These are phyloP conservation scores for Eristalis intricaria DNA, from an alignment of 2,888 invertebrate species.

Conservation along the genomic window DNA sequence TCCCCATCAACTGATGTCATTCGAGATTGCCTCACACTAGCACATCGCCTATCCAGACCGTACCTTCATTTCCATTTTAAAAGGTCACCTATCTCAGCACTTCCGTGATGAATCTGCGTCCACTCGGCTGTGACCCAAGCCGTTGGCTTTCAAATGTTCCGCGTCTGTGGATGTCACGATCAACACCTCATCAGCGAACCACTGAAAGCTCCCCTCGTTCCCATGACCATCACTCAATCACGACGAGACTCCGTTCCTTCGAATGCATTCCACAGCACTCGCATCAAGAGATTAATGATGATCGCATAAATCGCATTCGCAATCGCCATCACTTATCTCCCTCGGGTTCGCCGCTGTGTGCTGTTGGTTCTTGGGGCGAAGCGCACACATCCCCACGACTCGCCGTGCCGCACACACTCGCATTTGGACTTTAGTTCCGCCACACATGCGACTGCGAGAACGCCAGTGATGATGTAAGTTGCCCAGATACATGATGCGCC, in stretches of 20 bases:
- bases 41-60: not conserved
- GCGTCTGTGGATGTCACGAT: not conserved
- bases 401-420: constrained; percentile 39
- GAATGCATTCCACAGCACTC: constrained; percentile 57
- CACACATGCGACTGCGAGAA: constrained; percentile 51
- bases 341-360: not conserved
- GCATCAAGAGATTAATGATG: constrained; percentile 67
- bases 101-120: not conserved
- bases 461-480: constrained; percentile 55
- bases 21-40: too few species aligned
- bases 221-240: constrained; percentile 12
- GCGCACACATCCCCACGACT: constrained; percentile 38
- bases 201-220: not conserved
- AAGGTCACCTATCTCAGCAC: not conserved
- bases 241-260: constrained; percentile 1
- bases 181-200: not conserved
- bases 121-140: not conserved
- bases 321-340: constrained; percentile 63
- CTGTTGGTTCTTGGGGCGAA: constrained; percentile 17
- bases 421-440: constrained; percentile 48
- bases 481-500: constrained; percentile 49
- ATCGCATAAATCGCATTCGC: constrained; percentile 64
- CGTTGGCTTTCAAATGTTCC: not conserved
- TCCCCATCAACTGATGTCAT: too few species aligned
- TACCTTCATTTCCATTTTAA: not conserved